Base-by-base conservation (phyloP, 2,113 vertebrate species). In the Okapia johnstoni region DNA sequence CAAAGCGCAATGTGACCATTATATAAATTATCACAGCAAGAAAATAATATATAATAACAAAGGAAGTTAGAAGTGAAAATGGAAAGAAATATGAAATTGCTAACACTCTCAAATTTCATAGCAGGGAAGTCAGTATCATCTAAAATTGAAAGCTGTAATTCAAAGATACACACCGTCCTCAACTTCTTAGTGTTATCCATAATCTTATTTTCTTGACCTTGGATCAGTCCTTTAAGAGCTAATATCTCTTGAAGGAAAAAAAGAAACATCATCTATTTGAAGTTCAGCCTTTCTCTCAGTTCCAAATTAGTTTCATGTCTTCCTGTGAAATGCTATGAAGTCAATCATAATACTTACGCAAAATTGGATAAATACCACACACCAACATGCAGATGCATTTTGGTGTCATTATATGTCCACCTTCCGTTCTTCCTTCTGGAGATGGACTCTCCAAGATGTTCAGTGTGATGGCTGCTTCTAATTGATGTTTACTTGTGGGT, bases 401-500 rank as follows among this genome's bases (percentile, higher is more conserved):
- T n/a, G 8, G 3, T 7, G 26, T 23, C 25, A 73, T 13, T 4
- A 16, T 12, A 11, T 19, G 19, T 16, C 43, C 25, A 3, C 23
- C 14, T 40, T 58, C 61, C 26, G 6, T 5, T 43, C 23, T 60
- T 43, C 54, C 11, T 66, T 26, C 86, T 50, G 26, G 26, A 43
- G 1, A 7, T 4, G 19, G 25, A 8, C 40, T 28, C 30, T 23
- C 19, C 61, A 66, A 87, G 30, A n/a, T 3, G 28, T 9, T 81
- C 19, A 16, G 0, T 4, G 23, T 7, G 6, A 55, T 2, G 63
- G 10, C 19, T 36, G 66, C 19, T 40, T 70, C n/a, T 40, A 70
- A 19, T 0, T 70, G 66, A 6, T 40, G 19, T 12, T 21, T 40
- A 40, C 5, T 70, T 40, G 66, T 1, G 0, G 66, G 9, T n/a